Base-by-base conservation (phyloP, 2,113 vertebrate genomes). In the Catagonus wagneri region DNA sequence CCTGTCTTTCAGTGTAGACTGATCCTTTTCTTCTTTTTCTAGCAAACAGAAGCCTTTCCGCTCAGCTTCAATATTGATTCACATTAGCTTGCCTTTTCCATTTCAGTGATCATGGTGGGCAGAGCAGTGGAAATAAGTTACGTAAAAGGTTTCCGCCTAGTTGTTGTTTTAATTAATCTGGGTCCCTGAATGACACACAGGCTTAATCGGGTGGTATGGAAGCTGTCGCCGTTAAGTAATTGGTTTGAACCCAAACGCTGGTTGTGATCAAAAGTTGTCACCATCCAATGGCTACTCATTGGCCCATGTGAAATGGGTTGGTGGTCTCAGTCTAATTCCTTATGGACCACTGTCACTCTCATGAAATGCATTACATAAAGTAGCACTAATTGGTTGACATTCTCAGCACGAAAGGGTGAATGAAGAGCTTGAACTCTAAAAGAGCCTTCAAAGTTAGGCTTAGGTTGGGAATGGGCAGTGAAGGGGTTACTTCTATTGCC, bases 131-230 rank as follows among this genome's bases (percentile, higher is more conserved):
- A 96, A 97, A 96, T 93, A 89, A 84, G 68, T 61, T 80, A 93
- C 56, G 65, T 78, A 97, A 94, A 83, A 83, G 79, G 95, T 95
- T 88, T 95, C 95, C 58, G 86, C 94, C 93, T 95, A 52, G 83
- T 96, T 97, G 97, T 96, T 97, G 97, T 97, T 98, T 97, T 97
- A 97, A 97, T 97, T 98, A 98, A 96, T 93, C 97, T 63, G 83
- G 94, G 96, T 97, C 97, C 75, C 95, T 36, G 95, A 97, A 97
- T 94, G 96, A 92, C 97, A 96, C 83, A 63, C 60, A 54, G 90
- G 90, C 86, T 96, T 96, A 96, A 96, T 95, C 69, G 44, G 91
- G 95, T 96, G 81, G 94, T 68, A 80, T 90, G 83, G 95, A 97
- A 97, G 91, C 97, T 97, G 97, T 97, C 93, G 50, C 95, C 23